phyloP scores from a whole-genome alignment of 1,140 invertebrate genomes.

The Papilio glaucus region DNA sequence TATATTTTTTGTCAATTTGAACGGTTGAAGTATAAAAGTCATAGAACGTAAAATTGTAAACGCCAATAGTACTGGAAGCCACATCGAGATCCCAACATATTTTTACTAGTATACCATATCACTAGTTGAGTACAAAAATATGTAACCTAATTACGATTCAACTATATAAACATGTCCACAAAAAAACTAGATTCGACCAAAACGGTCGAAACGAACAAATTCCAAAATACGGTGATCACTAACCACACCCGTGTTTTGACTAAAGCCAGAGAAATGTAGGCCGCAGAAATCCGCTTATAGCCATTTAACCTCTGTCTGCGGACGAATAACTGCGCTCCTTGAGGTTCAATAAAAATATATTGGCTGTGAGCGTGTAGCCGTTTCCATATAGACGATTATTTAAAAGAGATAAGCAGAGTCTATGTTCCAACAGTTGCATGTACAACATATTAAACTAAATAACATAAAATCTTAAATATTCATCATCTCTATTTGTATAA shows the following conservation, averaged over 20 bases:
- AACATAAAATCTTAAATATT: too few relatives aligned
- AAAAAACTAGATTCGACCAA: conserved; percentile 1
- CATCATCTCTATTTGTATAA: too few relatives aligned
- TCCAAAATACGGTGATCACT: neutral
- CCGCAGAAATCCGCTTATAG: conserved; percentile 35
- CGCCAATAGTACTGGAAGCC: too few relatives aligned
- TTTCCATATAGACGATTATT: too few relatives aligned
- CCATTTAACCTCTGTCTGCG: conserved; percentile 26
- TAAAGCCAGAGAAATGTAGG: conserved; percentile 26
- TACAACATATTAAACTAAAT: too few relatives aligned
- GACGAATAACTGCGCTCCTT: conserved; percentile 3
- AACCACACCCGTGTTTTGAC: conserved; percentile 15
- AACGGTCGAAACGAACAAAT: neutral
- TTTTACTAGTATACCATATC: too few relatives aligned
- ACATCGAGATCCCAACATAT: too few relatives aligned
- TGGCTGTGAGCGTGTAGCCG: neutral
- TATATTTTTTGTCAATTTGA: too few relatives aligned
- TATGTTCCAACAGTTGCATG: too few relatives aligned
- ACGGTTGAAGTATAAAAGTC: too few relatives aligned
- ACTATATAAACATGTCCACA: neutral
- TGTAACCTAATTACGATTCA: neutral
- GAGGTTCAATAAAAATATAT: conserved; percentile 2
- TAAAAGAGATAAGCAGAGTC: too few relatives aligned
- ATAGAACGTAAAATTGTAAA: too few relatives aligned
- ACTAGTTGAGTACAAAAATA: neutral